Evolutionary conservation across 1,140 invertebrate species (phyloP), one percentile per base, ranked within the genome.

Genomic region (Atta cephalotes): DNA sequence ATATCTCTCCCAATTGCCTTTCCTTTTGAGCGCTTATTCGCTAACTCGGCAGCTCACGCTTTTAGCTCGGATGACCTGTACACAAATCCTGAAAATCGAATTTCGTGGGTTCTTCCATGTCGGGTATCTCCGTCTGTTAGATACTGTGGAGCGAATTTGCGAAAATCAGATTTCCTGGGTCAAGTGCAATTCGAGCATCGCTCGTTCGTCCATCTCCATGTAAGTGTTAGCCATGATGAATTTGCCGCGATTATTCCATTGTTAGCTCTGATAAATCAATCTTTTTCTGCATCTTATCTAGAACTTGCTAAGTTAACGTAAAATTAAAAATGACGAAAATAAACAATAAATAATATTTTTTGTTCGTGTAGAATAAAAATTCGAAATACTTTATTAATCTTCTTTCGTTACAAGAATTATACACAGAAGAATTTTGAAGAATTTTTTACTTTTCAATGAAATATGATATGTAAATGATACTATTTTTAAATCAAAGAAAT

Each of bases 151-250:
- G 76, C 53, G 66, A 90, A 88, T 78, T 90, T 90, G 72, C 74
- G 90, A 90, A 81, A 91, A 91, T 91, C 87, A 39, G 88, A 91
- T 91, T 90, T 63, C 60, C 58, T 68, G 65, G 87, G 72, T 84
- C 84, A 87, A 88, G 86, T 88, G 78, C 82, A 74, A 88, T 90
- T 90, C 78, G 78, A 78, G 71, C 90, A 45, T 77, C 71, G 60
- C 60, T 84, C 77, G 45, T 39, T 28, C 70, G 70, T 63, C 14
- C 79, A 84, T 31, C 18, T 49, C 16, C 16, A 53, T 79, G 86
- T 82, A 45, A 10, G 39, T 12, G 86, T 87, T 90, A 76, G 71
- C 66, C 25, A 86, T 76, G 60, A 87, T 65, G 78, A 90, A 88
- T 90, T 78, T 78, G 53, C 62, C 71, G 85, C 87, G 89, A 91